These are phyloP conservation scores for Bombus vancouverensis DNA, from an alignment of 1,140 invertebrate species.

Conservation along the genomic window DNA sequence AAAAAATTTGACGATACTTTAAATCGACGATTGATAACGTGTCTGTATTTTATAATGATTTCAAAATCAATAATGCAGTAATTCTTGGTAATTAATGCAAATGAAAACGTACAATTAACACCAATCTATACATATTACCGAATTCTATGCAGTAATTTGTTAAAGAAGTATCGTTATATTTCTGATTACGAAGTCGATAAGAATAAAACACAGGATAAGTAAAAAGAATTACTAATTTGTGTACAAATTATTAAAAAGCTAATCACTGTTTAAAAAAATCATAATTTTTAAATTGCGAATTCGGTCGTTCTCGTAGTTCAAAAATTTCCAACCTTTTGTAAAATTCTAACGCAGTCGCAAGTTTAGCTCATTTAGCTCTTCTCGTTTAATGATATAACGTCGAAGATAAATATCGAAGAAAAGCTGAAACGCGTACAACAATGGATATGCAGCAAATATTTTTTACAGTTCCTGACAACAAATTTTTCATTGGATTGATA, in stretches of 20 bases:
- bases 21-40: background rate
- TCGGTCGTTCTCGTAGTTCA: background rate
- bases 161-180: too few species aligned
- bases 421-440: too few species aligned
- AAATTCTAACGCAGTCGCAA: background rate
- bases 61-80: background rate
- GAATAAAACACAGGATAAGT: background rate
- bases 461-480: background rate
- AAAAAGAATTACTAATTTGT: background rate
- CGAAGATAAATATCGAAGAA: too few species aligned
- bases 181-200: background rate
- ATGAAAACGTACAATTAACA: background rate
- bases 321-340: background rate
- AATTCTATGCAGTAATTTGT: background rate
- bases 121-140: background rate
- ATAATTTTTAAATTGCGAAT: background rate
- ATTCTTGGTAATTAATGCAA: background rate
- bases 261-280: background rate
- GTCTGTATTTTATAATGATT: background rate
- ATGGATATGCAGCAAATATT: too few species aligned
- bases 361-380: too few species aligned
- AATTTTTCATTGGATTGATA: background rate
- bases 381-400: too few species aligned
- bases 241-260: background rate
- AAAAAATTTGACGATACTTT: background rate